Base-by-base conservation (phyloP, 2,888 invertebrate species). In the Smittia aterrima region DNA sequence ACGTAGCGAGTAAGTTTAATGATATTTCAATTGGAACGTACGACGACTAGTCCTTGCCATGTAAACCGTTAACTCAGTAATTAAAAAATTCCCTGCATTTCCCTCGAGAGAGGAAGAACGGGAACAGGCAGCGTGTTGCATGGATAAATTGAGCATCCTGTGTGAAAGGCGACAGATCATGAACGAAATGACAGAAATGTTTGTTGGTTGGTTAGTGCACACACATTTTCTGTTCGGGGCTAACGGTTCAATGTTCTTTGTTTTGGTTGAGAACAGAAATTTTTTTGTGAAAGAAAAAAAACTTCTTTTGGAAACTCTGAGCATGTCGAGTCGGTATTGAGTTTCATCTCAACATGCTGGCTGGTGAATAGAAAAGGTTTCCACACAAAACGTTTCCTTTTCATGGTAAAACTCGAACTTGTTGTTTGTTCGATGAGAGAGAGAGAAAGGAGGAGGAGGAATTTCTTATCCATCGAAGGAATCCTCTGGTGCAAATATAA, bases 141-240 rank as follows among this genome's bases (percentile, higher is more conserved):
- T 47, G 20, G 13, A 22, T 9, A 58, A 58, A 58, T 22, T 66
- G 38, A 38, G 66, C 66, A 66, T 66, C 66, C 66, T 66, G 66
- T 66, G 32, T 66, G 38, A 32, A 27, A 40, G n/a, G 16, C 66
- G 40, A 9, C 38, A 66, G 66, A 66, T 66, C 66, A 38, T 66
- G 66, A 58, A 58, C 22, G 16, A n/a, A 47, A 11, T 47, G 16
- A 24, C n/a, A n/a, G n/a, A 64, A 58, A 58, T 58, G 20, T 18
- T 22, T 64, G 58, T 27, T n/a, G n/a, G n/a, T 16, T 27, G 64
- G 25, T 64, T 13, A n/a, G 38, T 66, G 66, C 66, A 66, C 66
- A 66, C 38, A 16, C 18, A 64, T 24, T 64, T 16, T n/a, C n/a
- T 16, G n/a, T 66, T 16, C 58, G 4, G 58, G 22, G 18, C 2